These are phyloP conservation scores for Eubasilissa regina DNA, from an alignment of 1,140 invertebrate species.

Conservation along the genomic window DNA sequence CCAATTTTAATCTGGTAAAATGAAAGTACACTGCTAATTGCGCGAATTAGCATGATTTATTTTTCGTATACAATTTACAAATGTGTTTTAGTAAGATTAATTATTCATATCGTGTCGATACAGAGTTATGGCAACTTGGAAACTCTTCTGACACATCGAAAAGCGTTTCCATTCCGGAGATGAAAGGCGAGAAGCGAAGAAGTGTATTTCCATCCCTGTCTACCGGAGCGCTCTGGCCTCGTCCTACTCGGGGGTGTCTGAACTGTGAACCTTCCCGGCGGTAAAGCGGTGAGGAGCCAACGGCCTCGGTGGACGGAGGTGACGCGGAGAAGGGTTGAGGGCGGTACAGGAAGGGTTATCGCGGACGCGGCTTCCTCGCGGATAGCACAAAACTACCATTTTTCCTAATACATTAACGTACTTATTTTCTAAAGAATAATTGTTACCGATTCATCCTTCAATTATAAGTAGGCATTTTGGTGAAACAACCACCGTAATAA, in stretches of 20 bases:
- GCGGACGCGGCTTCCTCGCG: too few relatives aligned
- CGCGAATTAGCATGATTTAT: too few relatives aligned
- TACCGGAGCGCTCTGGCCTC: conserved; percentile 1
- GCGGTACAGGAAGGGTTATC: neutral
- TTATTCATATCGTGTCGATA: too few relatives aligned
- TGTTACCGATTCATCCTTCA: neutral
- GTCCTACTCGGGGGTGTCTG: conserved; percentile 2
- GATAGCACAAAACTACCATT: too few relatives aligned
- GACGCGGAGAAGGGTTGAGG: neutral
- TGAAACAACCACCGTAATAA: too few relatives aligned
- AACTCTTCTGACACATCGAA: too few relatives aligned
- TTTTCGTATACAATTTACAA: too few relatives aligned
- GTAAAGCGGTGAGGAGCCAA: neutral
- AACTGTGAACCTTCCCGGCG: neutral
- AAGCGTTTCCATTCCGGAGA: neutral
- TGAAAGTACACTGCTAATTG: too few relatives aligned
- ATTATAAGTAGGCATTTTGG: neutral
- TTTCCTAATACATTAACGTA: neutral
- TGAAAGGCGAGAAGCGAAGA: neutral
- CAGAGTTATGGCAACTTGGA: too few relatives aligned
- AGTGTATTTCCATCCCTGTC: conserved; percentile 12
- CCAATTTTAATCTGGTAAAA: too few relatives aligned
- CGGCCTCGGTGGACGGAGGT: conserved; percentile 5
- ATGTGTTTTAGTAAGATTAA: too few relatives aligned
- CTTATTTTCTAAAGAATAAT: neutral